phyloP scores from a whole-genome alignment of 2,797 vertebrate genomes.

The Passerculus sandwichensis region DNA sequence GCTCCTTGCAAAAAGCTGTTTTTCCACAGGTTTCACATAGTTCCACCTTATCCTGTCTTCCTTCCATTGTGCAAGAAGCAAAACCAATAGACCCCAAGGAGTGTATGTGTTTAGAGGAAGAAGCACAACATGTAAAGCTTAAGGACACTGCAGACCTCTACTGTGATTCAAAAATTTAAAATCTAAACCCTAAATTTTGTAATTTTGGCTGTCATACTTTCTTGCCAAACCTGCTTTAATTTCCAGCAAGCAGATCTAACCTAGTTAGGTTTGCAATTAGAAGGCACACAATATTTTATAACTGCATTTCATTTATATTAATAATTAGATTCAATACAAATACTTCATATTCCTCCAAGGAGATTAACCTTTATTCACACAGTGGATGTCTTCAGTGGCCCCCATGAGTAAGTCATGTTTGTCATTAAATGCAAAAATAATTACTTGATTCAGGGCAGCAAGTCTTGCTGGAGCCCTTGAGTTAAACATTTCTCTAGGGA shows the following conservation, averaged over 20 bases:
- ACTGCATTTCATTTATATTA: background rate
- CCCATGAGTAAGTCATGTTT: background rate
- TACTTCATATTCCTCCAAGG: constrained; percentile 4
- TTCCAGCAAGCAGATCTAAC: background rate
- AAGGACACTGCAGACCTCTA: background rate
- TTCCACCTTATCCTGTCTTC: background rate
- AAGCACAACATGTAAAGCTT: background rate
- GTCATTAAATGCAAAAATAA: constrained; percentile 43
- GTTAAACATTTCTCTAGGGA: background rate
- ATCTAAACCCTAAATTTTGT: background rate
- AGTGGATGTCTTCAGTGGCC: background rate
- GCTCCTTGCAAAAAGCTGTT: background rate
- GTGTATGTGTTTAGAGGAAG: background rate
- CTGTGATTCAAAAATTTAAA: background rate
- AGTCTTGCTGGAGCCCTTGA: background rate
- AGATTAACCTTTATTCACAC: constrained; percentile 32
- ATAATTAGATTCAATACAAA: constrained; percentile 14
- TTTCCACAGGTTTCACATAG: background rate
- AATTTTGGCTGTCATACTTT: background rate
- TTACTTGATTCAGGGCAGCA: constrained; percentile 19
- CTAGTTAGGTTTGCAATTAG: background rate
- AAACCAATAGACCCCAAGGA: background rate
- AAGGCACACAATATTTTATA: background rate
- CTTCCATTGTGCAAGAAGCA: background rate
- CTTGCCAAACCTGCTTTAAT: background rate